These are phyloP conservation scores for Amblyopsis rosae DNA, from an alignment of 2,113 vertebrate species.

Conservation along the genomic window DNA sequence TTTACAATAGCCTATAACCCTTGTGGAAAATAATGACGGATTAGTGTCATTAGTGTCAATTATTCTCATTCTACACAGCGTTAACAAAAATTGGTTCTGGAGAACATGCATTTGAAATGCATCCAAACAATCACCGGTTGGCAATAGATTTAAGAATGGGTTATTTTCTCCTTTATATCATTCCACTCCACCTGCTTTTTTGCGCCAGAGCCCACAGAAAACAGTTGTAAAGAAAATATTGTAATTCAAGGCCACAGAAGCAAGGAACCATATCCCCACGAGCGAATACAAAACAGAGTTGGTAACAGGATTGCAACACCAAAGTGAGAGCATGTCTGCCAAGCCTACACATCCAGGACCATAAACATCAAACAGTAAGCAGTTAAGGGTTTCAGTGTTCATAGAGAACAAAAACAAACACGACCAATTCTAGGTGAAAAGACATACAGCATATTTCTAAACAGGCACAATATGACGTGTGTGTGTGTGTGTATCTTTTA, in stretches of 20 bases:
- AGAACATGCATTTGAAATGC: conserved; percentile 1
- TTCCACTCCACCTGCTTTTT: conserved; percentile 28
- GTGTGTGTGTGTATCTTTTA: too few relatives aligned
- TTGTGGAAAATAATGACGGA: too few relatives aligned
- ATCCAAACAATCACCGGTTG: conserved; percentile 32
- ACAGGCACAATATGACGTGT: conserved; percentile 5
- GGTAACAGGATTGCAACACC: conserved; percentile 74
- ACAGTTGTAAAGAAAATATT: conserved; percentile 57
- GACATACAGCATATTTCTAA: conserved; percentile 38
- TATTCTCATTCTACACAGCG: background rate
- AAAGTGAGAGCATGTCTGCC: conserved; percentile 71
- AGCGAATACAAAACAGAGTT: conserved; percentile 72
- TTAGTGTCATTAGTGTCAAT: too few relatives aligned
- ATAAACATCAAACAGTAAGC: conserved; percentile 68
- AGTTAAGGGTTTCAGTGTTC: conserved; percentile 62
- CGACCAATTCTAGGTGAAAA: conserved; percentile 19
- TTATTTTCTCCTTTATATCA: conserved; percentile 49
- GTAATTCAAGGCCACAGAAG: conserved; percentile 77
- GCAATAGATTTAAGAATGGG: conserved; percentile 59
- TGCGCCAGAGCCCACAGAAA: conserved; percentile 51
- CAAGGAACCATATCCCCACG: conserved; percentile 67
- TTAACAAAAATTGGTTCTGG: background rate
- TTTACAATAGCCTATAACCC: too few relatives aligned
- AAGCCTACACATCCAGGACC: conserved; percentile 74
- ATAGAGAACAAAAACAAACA: conserved; percentile 42